A percentile compares a stretch with the other conserved stretches of the same genome.
Conservation (phyloP, 23 tunicate species). For the Halocynthia aurantium region DNA sequence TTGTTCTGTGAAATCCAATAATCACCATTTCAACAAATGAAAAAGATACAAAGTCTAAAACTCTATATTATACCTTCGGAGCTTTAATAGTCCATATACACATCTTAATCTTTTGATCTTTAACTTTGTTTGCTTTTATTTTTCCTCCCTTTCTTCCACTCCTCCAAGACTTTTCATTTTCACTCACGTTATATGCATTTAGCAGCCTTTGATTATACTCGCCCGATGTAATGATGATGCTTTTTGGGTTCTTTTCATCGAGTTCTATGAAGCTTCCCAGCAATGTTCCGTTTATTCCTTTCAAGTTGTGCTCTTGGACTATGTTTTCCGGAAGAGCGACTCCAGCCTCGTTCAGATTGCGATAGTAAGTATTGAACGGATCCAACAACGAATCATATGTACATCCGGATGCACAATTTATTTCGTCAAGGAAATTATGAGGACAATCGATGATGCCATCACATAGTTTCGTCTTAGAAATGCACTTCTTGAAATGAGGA, state of each 20-base stretch:
- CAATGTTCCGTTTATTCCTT: not conserved
- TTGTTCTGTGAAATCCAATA: constrained; percentile 41
- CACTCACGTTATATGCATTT: not conserved
- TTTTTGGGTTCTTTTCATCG: constrained; percentile 13
- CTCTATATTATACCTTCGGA: constrained; percentile 23
- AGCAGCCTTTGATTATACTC: constrained; percentile 4
- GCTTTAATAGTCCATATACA: constrained; percentile 71
- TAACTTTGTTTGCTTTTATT: constrained; percentile 46
- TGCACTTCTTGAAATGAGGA: constrained; percentile 28
- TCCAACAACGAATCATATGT: constrained; percentile 47
- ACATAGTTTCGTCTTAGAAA: constrained; percentile 48
- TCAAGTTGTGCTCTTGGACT: not conserved
- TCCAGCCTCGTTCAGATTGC: constrained; percentile 3
- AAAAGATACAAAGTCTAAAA: not conserved
- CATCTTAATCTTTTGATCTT: constrained; percentile 2
- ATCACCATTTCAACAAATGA: not conserved
- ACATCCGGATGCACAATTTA: constrained; percentile 64
- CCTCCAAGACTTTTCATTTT: constrained; percentile 26
- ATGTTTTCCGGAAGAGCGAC: constrained; percentile 25
- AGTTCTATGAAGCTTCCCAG: not conserved
- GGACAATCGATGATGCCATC: constrained; percentile 80
- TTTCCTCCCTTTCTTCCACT: constrained; percentile 2
- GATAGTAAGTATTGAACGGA: constrained; percentile 46
- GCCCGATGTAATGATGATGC: constrained; percentile 7
- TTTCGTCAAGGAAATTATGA: constrained; percentile 56